These are phyloP conservation scores for Apocrypta bakeri DNA, from an alignment of 1,140 invertebrate species.

Conservation along the genomic window DNA sequence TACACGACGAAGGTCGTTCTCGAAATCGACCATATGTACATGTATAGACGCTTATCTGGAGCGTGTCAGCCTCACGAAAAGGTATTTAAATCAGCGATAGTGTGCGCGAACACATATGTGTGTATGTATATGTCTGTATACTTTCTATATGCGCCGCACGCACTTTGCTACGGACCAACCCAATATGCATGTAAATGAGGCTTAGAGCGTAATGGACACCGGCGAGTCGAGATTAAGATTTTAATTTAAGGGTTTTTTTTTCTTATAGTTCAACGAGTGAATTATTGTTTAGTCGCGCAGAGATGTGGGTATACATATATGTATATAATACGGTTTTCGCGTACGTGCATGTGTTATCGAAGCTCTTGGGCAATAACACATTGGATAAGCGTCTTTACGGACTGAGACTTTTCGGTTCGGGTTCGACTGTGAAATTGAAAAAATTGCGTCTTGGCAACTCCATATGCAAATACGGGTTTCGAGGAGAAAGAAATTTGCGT, in stretches of 20 bases:
- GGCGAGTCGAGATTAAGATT: not conserved
- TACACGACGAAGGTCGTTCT: not conserved
- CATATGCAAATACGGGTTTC: not conserved
- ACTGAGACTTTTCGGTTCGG: not conserved
- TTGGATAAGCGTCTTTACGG: not conserved
- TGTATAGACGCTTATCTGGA: not conserved
- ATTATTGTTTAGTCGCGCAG: not conserved
- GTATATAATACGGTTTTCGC: too few relatives aligned
- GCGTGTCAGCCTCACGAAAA: not conserved
- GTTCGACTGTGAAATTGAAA: not conserved
- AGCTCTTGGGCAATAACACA: not conserved
- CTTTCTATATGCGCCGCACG: not conserved
- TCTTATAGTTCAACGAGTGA: not conserved
- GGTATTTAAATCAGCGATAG: not conserved
- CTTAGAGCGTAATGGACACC: constrained; percentile 1
- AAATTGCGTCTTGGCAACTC: not conserved
- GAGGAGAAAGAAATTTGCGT: too few relatives aligned
- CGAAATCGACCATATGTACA: not conserved
- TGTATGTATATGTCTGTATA: not conserved
- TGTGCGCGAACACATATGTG: too few relatives aligned
- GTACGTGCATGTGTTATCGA: not conserved
- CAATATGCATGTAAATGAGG: constrained; percentile 16
- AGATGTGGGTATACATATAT: not conserved
- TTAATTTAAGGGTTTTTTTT: not conserved
- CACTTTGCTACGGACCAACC: not conserved